Conservation (phyloP, 2,113 vertebrate species). For the Salvelinus alpinus region DNA sequence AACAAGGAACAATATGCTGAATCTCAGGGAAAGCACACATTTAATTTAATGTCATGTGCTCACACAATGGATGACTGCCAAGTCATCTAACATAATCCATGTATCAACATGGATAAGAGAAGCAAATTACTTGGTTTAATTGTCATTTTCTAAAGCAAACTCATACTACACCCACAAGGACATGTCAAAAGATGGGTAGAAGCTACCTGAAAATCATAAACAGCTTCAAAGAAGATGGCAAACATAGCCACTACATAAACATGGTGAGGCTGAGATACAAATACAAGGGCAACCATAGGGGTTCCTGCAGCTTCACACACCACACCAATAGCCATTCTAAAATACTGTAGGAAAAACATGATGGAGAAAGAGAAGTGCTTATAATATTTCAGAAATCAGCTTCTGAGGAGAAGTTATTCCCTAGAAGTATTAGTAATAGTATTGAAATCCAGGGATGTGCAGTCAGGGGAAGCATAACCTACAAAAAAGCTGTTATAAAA, state of each 20-base stretch:
- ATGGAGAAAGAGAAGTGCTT: background rate
- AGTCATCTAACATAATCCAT: constrained; percentile 61
- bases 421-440: background rate
- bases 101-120: constrained; percentile 49
- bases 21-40: constrained; percentile 45
- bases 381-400: background rate
- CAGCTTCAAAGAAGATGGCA: constrained; percentile 16
- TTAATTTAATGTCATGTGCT: constrained; percentile 48
- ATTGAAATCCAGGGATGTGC: no score
- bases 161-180: constrained; percentile 26
- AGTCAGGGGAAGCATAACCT: no score
- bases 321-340: no score
- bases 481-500: no score
- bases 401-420: background rate
- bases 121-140: constrained; percentile 38
- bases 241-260: background rate
- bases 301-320: no score
- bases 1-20: constrained; percentile 28
- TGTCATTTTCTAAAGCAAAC: constrained; percentile 58
- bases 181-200: constrained; percentile 31
- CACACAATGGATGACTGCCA: constrained; percentile 51
- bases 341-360: background rate
- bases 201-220: constrained; percentile 10
- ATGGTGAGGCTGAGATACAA: no score
- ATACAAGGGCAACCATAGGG: no score